phyloP scores from a whole-genome alignment of 2,113 vertebrate genomes.

The Pachypanchax playfairii region DNA sequence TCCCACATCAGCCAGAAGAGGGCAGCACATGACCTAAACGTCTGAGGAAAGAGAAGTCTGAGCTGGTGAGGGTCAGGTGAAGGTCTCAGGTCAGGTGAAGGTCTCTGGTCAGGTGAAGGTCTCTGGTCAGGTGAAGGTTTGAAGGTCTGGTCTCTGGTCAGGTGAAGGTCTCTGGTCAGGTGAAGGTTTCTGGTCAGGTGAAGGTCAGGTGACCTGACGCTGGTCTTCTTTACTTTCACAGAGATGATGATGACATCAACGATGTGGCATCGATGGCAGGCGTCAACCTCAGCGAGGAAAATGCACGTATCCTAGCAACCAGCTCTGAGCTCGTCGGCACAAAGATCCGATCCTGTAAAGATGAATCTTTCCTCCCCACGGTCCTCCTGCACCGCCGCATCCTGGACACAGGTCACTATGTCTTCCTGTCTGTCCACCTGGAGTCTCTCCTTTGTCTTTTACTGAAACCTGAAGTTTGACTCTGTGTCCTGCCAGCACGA shows the following conservation, averaged over 20 bases:
- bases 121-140: neutral
- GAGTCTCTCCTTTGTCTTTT: neutral
- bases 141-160: neutral
- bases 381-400: conserved; percentile 84
- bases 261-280: conserved; percentile 90
- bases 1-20: conserved; percentile 58
- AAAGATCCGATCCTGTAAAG: conserved; percentile 86
- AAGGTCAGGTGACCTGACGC: neutral
- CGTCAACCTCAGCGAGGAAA: conserved; percentile 88
- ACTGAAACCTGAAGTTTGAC: no score
- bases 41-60: neutral
- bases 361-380: conserved; percentile 85
- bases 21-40: conserved; percentile 6
- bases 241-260: conserved; percentile 89
- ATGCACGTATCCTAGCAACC: conserved; percentile 85
- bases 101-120: neutral
- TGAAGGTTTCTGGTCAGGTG: neutral
- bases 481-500: no score
- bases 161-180: neutral
- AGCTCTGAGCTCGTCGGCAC: conserved; percentile 86
- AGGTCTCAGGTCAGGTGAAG: neutral
- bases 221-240: conserved; percentile 33
- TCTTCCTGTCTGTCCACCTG: rapidly evolving
- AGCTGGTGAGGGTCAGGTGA: no score
- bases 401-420: conserved; percentile 80